phyloP scores from a whole-genome alignment of 2,797 vertebrate genomes.

The Discoglossus pictus region DNA sequence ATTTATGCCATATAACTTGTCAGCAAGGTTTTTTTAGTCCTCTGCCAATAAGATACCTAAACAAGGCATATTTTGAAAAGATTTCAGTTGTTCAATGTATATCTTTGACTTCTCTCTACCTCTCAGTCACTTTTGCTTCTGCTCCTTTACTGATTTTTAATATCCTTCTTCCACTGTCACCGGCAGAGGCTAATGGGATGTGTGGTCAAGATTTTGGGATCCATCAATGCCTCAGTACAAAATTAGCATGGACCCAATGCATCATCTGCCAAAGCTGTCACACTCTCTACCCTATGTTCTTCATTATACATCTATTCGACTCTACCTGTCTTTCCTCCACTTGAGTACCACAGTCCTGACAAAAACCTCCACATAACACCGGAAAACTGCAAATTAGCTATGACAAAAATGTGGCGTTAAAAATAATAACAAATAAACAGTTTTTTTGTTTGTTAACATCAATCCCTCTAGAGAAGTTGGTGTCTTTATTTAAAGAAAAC shows the following conservation, averaged over 20 bases:
- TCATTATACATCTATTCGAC: slow-evolving; percentile 82
- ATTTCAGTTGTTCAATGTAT: slow-evolving; percentile 70
- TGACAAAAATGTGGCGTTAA: slow-evolving; percentile 69
- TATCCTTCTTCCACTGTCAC: slow-evolving; percentile 91
- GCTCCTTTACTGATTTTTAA: slow-evolving; percentile 67
- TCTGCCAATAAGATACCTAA: neutral
- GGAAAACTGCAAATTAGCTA: slow-evolving; percentile 77
- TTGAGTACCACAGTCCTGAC: slow-evolving; percentile 65
- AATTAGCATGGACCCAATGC: slow-evolving; percentile 93
- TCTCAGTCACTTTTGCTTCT: slow-evolving; percentile 67
- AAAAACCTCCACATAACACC: slow-evolving; percentile 72
- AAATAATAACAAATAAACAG: slow-evolving; percentile 80
- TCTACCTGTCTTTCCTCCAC: slow-evolving; percentile 78
- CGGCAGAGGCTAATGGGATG: slow-evolving; percentile 98
- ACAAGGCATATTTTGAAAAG: slow-evolving; percentile 68
- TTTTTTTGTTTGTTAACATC: slow-evolving; percentile 62
- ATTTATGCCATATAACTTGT: too few species aligned
- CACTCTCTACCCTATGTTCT: slow-evolving; percentile 75
- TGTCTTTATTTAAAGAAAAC: slow-evolving; percentile 63
- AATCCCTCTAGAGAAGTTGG: slow-evolving; percentile 73
- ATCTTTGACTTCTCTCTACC: slow-evolving; percentile 67
- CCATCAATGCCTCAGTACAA: slow-evolving; percentile 91
- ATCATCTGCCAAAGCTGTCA: slow-evolving; percentile 98
- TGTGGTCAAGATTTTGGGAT: slow-evolving; percentile 98
- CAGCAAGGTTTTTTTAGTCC: neutral